Evolutionary conservation across 2,888 invertebrate genomes (phyloP), one percentile per base, ranked within the genome.

Genomic region (Acleris holmiana): DNA sequence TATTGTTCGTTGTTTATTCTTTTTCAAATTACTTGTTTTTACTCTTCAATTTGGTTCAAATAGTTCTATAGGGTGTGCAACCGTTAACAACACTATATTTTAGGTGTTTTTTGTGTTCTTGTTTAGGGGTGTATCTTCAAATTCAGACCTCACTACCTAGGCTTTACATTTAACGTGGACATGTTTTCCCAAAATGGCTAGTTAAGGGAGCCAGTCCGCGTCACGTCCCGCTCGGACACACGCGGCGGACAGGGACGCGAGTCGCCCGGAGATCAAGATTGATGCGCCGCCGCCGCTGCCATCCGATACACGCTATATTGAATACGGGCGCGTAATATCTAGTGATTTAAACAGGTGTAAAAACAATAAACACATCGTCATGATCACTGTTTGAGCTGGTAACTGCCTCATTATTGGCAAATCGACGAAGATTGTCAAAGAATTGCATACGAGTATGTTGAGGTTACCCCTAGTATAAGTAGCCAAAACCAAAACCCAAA

Each of bases 241-340:
- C 21, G 48, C 19, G 10, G 19, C 21, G 13, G 48, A 48, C 48
- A 48, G 48, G 15, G 19, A 48, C 23, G 48, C 48, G 48, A 2
- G 48, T 21, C 48, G 48, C 48, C 48, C 21, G 21, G 48, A 5
- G 21, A 48, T 21, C 48, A 48, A 48, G 48, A 48, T 48, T 48
- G 48, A 48, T 48, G 48, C 21, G 21, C 15, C 15, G 13, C 21
- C 4, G 19, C 47, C 10, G 48, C 29, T 10, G 29, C 10, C 35
- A 8, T 1, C 35, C 17, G 44, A 15, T n/a, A n/a, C 41, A n/a
- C 6, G 44, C 17, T 44, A 44, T 44, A 44, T 44, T 44, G 44
- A 44, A 44, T 17, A 17, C 44, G 41, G 5, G 0, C 1, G 15
- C 41, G n/a, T 41, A 41, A 41, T 41, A 15, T 13, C 41, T 0